Conservation (phyloP, 2,888 invertebrate species). For the Agrypnus murinus region DNA sequence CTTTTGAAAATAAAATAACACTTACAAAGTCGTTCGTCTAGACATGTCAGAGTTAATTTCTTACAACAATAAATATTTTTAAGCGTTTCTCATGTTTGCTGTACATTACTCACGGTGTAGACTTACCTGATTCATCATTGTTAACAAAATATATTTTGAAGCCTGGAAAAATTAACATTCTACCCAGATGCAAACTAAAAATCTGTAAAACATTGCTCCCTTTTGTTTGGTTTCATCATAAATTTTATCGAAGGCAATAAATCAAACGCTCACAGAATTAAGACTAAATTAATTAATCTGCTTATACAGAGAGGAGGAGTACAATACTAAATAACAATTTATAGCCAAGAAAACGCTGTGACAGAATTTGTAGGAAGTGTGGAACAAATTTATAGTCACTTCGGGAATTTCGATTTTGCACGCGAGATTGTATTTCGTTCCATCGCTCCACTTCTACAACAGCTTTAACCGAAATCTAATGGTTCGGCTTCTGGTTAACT, state of each 20-base stretch:
- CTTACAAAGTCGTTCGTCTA: no score
- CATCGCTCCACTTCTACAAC: constrained; percentile 40
- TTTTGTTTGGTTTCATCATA: background rate
- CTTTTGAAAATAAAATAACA: no score
- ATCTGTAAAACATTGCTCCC: background rate
- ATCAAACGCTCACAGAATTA: constrained; percentile 40
- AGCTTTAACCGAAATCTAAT: constrained; percentile 49
- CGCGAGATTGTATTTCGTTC: constrained; percentile 48
- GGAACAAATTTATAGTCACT: constrained; percentile 54
- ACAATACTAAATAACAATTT: constrained; percentile 47
- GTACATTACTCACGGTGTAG: no score
- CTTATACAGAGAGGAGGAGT: constrained; percentile 29
- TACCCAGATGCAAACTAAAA: no score
- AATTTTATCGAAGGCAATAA: constrained; percentile 22
- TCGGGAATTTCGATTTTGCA: constrained; percentile 51
- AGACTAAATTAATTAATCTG: constrained; percentile 49
- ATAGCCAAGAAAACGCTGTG: constrained; percentile 45
- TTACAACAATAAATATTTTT: no score
- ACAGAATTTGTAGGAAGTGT: constrained; percentile 52
- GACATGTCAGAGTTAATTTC: no score
- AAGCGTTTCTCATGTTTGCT: no score
- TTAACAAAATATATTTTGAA: no score
- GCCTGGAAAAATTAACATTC: no score
- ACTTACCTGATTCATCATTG: no score
- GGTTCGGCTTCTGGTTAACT: constrained; percentile 49